phyloP scores from a whole-genome alignment of 2,113 vertebrate genomes.

The Nibea albiflora region DNA sequence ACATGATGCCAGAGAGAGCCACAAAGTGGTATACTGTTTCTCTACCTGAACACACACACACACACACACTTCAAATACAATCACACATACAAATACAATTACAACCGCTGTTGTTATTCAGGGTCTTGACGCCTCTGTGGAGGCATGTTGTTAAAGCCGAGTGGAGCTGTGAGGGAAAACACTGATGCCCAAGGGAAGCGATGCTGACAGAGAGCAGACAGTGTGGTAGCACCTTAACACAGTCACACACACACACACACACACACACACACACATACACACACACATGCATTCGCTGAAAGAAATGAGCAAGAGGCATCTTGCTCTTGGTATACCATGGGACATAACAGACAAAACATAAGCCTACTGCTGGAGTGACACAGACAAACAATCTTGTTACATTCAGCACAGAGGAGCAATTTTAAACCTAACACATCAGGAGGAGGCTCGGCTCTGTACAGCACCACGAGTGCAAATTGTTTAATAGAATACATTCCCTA shows the following conservation, averaged over 20 bases:
- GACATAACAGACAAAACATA: conserved; percentile 52
- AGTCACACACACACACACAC: conserved; percentile 40
- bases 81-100: conserved; percentile 68
- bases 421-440: conserved; percentile 45
- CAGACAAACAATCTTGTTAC: conserved; percentile 55
- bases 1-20: conserved; percentile 11
- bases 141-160: conserved; percentile 67
- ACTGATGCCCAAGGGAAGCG: conserved; percentile 73
- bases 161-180: conserved; percentile 74
- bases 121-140: conserved; percentile 52
- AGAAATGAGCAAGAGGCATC: conserved; percentile 60
- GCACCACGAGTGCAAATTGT: conserved; percentile 40
- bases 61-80: conserved; percentile 41
- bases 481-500: conserved; percentile 44
- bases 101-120: conserved; percentile 65
- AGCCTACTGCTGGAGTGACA: conserved; percentile 67
- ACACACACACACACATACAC: conserved; percentile 42
- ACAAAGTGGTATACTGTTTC: conserved; percentile 6
- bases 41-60: conserved; percentile 13
- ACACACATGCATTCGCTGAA: conserved; percentile 32
- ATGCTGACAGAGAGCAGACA: conserved; percentile 71
- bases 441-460: conserved; percentile 21
- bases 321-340: conserved; percentile 48
- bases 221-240: conserved; percentile 75
- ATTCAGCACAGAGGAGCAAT: conserved; percentile 44